A percentile compares a stretch with the other conserved stretches of the same genome.
phyloP scores from a whole-genome alignment of 1,140 invertebrate genomes.

The Periplaneta americana region DNA sequence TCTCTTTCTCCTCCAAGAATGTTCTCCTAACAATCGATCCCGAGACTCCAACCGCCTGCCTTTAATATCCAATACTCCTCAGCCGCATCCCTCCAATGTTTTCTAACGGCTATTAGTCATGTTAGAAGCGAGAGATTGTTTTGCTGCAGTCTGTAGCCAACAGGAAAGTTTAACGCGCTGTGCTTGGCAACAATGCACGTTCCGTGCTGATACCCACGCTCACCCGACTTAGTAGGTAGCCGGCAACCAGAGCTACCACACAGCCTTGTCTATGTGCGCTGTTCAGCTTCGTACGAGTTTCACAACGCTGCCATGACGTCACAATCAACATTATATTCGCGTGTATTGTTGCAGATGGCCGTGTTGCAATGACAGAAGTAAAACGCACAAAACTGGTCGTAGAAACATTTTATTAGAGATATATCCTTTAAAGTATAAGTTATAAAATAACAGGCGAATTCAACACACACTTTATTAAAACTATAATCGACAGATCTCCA shows the following conservation, averaged over 20 bases:
- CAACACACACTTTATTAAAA: no score
- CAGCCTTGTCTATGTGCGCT: not conserved
- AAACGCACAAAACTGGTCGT: not conserved
- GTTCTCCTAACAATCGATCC: no score
- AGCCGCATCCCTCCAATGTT: not conserved
- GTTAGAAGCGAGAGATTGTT: not conserved
- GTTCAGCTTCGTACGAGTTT: not conserved
- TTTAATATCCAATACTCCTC: not conserved
- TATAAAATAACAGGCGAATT: not conserved
- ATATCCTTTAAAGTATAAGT: not conserved
- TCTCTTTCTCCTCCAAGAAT: not conserved
- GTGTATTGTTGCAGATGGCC: not conserved
- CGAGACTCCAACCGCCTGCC: not conserved
- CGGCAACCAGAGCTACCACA: not conserved
- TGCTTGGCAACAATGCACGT: conserved; percentile 17
- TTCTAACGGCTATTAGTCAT: not conserved
- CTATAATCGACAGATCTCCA: no score
- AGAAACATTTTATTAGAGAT: not conserved
- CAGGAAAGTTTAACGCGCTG: not conserved
- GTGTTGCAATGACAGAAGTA: not conserved
- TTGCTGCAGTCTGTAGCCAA: not conserved
- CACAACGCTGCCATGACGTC: not conserved
- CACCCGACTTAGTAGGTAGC: not conserved
- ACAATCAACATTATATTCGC: not conserved
- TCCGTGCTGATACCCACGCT: conserved; percentile 22